These are phyloP conservation scores for Centropyge bicolor DNA, from an alignment of 2,797 vertebrate species.

Conservation along the genomic window DNA sequence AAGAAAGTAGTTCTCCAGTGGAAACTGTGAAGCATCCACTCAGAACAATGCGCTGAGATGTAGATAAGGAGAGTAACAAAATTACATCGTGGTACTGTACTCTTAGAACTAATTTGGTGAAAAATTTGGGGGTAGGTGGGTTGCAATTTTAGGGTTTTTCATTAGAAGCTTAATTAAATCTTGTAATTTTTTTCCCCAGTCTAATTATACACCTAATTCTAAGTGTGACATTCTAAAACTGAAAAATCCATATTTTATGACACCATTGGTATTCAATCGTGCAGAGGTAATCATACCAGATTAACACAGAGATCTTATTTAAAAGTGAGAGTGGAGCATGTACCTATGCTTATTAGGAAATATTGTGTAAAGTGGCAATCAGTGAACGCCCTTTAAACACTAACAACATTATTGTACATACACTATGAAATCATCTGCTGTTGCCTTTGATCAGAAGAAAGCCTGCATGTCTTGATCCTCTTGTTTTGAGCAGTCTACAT, in stretches of 20 bases:
- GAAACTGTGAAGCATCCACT: neutral
- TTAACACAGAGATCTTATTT: neutral
- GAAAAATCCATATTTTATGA: neutral
- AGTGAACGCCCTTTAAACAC: neutral
- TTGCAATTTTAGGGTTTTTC: neutral
- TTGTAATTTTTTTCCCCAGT: constrained; percentile 1
- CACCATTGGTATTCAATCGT: constrained; percentile 3
- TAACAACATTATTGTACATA: neutral
- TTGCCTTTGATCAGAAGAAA: constrained; percentile 4
- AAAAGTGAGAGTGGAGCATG: neutral
- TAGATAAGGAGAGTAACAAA: neutral
- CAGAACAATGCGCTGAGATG: neutral
- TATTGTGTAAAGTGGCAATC: neutral
- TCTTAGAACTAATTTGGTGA: neutral
- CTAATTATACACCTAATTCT: neutral
- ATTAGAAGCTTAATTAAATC: neutral
- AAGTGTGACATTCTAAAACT: neutral
- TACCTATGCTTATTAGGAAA: neutral
- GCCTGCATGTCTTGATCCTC: neutral
- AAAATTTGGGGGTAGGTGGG: neutral
- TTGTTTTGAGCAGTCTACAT: neutral
- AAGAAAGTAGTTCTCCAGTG: neutral
- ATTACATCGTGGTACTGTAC: neutral
- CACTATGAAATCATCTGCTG: neutral
- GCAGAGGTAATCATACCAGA: neutral